Conservation (phyloP, 2,113 vertebrate species). For the Cinclus mexicanus region DNA sequence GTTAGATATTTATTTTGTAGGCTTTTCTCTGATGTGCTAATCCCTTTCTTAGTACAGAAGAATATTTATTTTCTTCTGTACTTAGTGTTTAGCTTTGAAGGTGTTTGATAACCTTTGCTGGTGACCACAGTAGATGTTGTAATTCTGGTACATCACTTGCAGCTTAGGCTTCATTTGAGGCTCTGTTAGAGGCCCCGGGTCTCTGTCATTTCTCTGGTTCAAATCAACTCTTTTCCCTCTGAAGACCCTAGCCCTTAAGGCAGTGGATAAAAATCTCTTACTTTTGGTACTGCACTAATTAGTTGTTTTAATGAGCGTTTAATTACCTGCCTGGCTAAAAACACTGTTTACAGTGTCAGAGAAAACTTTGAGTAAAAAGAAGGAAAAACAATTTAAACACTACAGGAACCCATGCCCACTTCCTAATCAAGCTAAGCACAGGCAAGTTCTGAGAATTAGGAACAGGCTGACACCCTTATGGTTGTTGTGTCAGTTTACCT, state of each 20-base stretch:
- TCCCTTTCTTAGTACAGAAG: slow-evolving; percentile 29
- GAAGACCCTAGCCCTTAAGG: slow-evolving; percentile 6
- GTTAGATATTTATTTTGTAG: slow-evolving; percentile 14
- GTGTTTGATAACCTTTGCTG: slow-evolving; percentile 46
- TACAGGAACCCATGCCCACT: background rate
- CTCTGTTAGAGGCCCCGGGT: background rate
- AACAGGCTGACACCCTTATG: background rate
- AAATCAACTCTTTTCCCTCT: background rate
- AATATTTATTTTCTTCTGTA: slow-evolving; percentile 43
- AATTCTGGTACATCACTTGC: background rate
- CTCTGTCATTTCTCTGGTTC: background rate
- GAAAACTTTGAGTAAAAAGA: background rate
- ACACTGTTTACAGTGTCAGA: background rate
- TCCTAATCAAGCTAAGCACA: background rate
- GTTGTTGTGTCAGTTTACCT: background rate
- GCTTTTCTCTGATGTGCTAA: slow-evolving; percentile 24
- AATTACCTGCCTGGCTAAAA: slow-evolving; percentile 2
- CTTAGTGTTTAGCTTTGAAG: slow-evolving; percentile 46
- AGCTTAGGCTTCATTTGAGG: background rate
- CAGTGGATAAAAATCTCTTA: background rate
- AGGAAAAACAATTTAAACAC: background rate
- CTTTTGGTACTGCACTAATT: background rate
- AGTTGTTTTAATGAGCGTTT: background rate
- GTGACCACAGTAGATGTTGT: slow-evolving; percentile 39
- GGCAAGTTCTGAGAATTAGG: background rate